These are phyloP conservation scores for Ginglymostoma cirratum DNA, from an alignment of 2,113 vertebrate species.

Conservation along the genomic window DNA sequence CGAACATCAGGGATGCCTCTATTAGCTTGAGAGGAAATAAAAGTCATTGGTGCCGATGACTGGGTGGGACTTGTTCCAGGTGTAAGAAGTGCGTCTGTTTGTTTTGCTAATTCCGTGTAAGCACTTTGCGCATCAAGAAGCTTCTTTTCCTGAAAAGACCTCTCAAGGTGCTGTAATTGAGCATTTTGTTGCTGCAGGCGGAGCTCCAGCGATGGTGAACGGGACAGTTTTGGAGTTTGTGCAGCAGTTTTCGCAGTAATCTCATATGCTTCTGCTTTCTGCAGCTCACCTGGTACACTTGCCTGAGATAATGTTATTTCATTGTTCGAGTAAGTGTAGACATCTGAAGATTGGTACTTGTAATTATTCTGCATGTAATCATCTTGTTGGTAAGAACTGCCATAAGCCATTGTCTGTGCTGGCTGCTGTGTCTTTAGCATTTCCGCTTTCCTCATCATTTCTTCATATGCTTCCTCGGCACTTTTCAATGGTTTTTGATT, in stretches of 20 bases:
- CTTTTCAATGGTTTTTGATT: constrained; percentile 80
- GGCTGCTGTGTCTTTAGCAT: constrained; percentile 76
- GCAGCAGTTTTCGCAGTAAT: constrained; percentile 78
- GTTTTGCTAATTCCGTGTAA: constrained; percentile 61
- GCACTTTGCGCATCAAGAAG: constrained; percentile 74
- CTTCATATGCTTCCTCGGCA: constrained; percentile 94
- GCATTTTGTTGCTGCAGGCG: constrained; percentile 52
- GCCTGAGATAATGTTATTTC: constrained; percentile 49
- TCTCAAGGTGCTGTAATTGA: constrained; percentile 46
- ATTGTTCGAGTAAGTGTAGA: constrained; percentile 56
- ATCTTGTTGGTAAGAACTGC: constrained; percentile 53
- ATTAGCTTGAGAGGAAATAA: constrained; percentile 56
- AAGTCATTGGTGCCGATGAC: constrained; percentile 76
- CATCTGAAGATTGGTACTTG: constrained; percentile 68
- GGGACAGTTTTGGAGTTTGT: constrained; percentile 63
- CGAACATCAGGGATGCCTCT: constrained; percentile 72
- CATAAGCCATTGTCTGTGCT: constrained; percentile 59
- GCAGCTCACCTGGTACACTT: constrained; percentile 54
- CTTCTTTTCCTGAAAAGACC: constrained; percentile 63
- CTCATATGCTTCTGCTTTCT: constrained; percentile 68
- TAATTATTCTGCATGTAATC: constrained; percentile 56
- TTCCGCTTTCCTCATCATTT: constrained; percentile 97
- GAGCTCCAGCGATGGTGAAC: constrained; percentile 60
- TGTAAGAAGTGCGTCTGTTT: constrained; percentile 64
- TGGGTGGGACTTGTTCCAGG: constrained; percentile 94